Evolutionary conservation across 2,797 vertebrate genomes (phyloP).

Genomic region (Pelochelys cantorii): DNA sequence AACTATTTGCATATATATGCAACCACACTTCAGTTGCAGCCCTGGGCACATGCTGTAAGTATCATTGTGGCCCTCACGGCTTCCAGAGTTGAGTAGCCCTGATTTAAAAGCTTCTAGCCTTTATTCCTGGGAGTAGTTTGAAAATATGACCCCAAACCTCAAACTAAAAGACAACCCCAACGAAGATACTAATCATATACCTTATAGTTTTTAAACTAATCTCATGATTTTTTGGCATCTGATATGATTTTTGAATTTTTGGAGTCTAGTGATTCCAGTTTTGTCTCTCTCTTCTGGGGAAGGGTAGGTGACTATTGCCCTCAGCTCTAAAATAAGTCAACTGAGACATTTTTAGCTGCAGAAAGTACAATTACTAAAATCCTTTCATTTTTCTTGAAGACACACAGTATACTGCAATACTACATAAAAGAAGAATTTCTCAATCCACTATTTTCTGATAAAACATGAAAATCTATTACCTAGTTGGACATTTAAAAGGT

Average conservation of each 20-base stretch:
- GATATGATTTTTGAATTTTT: background rate
- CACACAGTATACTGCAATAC: background rate
- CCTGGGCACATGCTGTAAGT: too few relatives aligned
- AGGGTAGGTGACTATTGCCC: background rate
- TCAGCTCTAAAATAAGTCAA: background rate
- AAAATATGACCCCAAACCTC: background rate
- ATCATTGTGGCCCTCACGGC: too few relatives aligned
- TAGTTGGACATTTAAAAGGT: background rate
- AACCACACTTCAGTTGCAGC: too few relatives aligned
- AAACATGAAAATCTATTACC: background rate
- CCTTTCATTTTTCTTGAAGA: background rate
- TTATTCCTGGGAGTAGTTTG: background rate
- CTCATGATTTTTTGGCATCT: background rate
- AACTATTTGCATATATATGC: too few relatives aligned
- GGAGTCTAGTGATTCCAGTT: too few relatives aligned
- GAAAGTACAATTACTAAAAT: constrained; percentile 15
- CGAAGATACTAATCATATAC: background rate
- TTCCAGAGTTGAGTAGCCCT: too few relatives aligned
- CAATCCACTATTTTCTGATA: background rate
- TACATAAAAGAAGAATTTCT: background rate
- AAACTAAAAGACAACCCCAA: background rate
- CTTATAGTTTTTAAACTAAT: background rate
- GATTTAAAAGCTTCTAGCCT: background rate
- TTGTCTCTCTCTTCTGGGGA: background rate
- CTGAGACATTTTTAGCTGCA: background rate